Evolutionary conservation across 35 echinoderm and acorn worm genomes (phyloP), one percentile per base, ranked within the genome.

Genomic region (Strongylocentrotus purpuratus): DNA sequence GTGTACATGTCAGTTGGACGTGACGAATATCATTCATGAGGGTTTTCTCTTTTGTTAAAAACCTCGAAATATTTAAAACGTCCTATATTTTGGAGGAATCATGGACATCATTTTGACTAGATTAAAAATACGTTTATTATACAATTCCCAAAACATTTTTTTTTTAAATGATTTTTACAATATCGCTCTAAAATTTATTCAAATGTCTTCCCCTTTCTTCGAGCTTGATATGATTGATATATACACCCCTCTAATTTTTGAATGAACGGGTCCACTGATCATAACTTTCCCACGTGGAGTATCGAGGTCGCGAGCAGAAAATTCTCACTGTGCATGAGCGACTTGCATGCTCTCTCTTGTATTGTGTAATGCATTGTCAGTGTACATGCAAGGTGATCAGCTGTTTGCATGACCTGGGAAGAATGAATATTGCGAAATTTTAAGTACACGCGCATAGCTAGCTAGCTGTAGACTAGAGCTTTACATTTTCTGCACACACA

Each of bases 271-370:
- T 89, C 87, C 87, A 41, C 87, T 89, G 87, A 89, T 89, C 87
- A 89, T 89, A 89, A 89, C 87, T 89, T 89, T 89, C 87, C 87
- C 87, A 89, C 87, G 87, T 89, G 87, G 32, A 46, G 33, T 25
- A 2, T 0, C 12, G 87, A 15, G 11, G 52, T 33, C 28, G 33
- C 4, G 85, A 86, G 85, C 85, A 86, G 10, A 50, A 50, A 55
- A 55, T 55, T 15, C 50, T 14, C 50, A 55, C 50, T 28, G 20
- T 33, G 87, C 87, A 89, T 89, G 87, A 89, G 87, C 33, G 45
- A 15, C 33, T 89, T 35, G 87, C 87, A 89, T 89, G 87, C 87
- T 45, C 61, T 20, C 59, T 20, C 65, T 15, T 14, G 35, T 41
- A 41, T 41, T 41, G 7, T 55, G 50, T 14, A 12, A 10, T 50